Evolutionary conservation across 2,888 invertebrate genomes (phyloP).

Genomic region (Cynaeus angustus): DNA sequence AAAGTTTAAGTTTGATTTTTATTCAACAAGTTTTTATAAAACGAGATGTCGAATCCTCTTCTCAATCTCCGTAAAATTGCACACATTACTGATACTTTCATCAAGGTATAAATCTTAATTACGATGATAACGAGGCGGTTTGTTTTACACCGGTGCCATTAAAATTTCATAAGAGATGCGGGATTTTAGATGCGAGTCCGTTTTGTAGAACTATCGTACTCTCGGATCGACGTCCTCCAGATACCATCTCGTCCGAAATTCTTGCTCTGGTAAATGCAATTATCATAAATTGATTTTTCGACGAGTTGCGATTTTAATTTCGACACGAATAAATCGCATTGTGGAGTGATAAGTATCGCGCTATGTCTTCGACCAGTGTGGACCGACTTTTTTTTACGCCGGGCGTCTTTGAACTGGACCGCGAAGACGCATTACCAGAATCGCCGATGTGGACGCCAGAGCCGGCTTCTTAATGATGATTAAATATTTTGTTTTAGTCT

Average conservation of each 20-base stretch:
- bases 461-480: constrained; percentile 40
- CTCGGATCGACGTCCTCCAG: constrained; percentile 55
- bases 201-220: constrained; percentile 51
- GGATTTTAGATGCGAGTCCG: constrained; percentile 51
- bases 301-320: constrained; percentile 66
- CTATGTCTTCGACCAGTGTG: constrained; percentile 40
- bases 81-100: constrained; percentile 14
- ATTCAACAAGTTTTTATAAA: neutral
- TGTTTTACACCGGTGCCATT: constrained; percentile 54
- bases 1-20: neutral
- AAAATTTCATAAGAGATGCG: constrained; percentile 55
- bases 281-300: constrained; percentile 69
- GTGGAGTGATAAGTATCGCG: constrained; percentile 59
- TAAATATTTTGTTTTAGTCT: constrained; percentile 26
- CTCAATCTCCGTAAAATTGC: no score
- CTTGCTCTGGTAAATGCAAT: constrained; percentile 62
- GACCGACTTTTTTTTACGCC: constrained; percentile 44
- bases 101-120: constrained; percentile 59
- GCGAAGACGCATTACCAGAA: constrained; percentile 30
- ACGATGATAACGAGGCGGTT: constrained; percentile 53
- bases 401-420: constrained; percentile 38
- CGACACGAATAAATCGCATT: constrained; percentile 63
- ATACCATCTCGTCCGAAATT: constrained; percentile 61
- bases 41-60: no score
- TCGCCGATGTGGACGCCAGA: constrained; percentile 26